Evolutionary conservation across 2,888 invertebrate genomes (phyloP).

Genomic region (Deilephila porcellus): DNA sequence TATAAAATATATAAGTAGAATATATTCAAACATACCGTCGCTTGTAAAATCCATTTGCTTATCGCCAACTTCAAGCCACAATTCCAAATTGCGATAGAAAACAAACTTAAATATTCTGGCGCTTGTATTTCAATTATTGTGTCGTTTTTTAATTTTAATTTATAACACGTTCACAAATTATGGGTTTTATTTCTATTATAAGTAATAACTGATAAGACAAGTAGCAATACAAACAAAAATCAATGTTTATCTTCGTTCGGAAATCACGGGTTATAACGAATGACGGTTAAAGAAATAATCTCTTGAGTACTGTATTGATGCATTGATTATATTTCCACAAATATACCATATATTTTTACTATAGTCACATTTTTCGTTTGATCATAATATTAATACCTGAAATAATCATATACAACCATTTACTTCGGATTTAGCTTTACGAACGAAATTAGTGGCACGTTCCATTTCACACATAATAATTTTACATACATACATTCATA

Average conservation of each 20-base stretch:
- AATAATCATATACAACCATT: too few species aligned
- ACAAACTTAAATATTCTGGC: neutral
- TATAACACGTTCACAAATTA: neutral
- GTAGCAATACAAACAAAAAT: constrained; percentile 26
- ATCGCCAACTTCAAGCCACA: constrained; percentile 26
- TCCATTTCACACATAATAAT: too few species aligned
- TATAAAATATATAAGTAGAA: neutral
- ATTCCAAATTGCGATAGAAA: neutral
- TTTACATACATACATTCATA: too few species aligned
- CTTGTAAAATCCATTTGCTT: constrained; percentile 32
- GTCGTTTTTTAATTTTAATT: neutral
- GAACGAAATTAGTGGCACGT: too few species aligned
- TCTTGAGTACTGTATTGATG: too few species aligned
- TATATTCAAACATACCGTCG: constrained; percentile 28
- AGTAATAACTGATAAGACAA: neutral
- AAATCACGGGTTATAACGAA: neutral
- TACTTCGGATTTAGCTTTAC: too few species aligned
- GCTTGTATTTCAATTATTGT: neutral
- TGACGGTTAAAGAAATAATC: neutral
- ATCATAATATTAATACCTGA: too few species aligned
- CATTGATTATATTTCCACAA: too few species aligned
- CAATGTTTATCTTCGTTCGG: constrained; percentile 31
- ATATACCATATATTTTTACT: too few species aligned
- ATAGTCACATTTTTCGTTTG: too few species aligned
- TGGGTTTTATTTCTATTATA: too few species aligned